Conservation (phyloP, 2,888 invertebrate genomes). For the Andrena flavipes region DNA sequence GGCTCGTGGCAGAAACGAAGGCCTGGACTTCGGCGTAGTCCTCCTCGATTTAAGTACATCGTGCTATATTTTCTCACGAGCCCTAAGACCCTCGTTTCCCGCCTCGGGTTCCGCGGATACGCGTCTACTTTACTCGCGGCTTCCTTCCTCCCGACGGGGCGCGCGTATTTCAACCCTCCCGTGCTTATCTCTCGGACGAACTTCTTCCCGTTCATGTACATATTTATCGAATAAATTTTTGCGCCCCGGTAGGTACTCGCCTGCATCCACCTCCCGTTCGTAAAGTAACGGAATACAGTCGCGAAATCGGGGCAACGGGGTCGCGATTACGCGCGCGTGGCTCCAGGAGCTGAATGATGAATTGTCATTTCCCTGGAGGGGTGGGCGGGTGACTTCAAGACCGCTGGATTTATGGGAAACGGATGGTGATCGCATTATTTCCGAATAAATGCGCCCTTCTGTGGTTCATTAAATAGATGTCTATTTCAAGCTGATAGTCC, state of each 20-base stretch:
- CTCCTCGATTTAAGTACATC: slow-evolving; percentile 46
- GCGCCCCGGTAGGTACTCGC: background rate
- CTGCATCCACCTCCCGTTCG: background rate
- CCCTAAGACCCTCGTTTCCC: slow-evolving; percentile 39
- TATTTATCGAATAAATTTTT: slow-evolving; percentile 50
- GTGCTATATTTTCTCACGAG: slow-evolving; percentile 38
- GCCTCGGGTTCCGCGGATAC: slow-evolving; percentile 36
- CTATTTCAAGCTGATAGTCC: no score
- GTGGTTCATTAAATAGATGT: no score
- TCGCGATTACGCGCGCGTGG: background rate
- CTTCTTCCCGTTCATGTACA: slow-evolving; percentile 32
- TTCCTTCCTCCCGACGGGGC: slow-evolving; percentile 4
- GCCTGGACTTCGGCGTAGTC: slow-evolving; percentile 7
- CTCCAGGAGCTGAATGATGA: background rate
- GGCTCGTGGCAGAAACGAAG: slow-evolving; percentile 20
- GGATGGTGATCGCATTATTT: background rate
- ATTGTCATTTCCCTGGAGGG: background rate
- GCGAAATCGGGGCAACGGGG: background rate
- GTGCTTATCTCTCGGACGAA: slow-evolving; percentile 2
- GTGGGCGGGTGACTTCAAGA: background rate
- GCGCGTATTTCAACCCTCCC: slow-evolving; percentile 22
- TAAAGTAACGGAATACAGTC: background rate
- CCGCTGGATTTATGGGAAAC: background rate
- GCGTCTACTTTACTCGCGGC: slow-evolving; percentile 22
- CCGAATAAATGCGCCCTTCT: background rate